phyloP scores from a whole-genome alignment of 2,797 vertebrate species.

The Sparidentex hasta region DNA sequence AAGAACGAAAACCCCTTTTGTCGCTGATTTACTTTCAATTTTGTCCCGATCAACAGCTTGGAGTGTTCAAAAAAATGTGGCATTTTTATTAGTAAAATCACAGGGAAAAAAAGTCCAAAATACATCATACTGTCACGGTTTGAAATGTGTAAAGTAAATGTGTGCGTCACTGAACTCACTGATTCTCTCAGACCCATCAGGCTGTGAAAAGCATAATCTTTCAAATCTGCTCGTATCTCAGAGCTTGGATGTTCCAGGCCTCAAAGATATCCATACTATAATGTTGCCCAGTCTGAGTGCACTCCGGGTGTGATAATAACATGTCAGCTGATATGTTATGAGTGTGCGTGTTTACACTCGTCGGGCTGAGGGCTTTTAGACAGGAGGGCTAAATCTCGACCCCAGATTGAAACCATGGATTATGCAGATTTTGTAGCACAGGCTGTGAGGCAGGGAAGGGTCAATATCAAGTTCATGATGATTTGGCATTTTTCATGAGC shows the following conservation, averaged over 20 bases:
- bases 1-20: neutral
- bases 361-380: slow-evolving; percentile 7
- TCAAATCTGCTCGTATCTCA: slow-evolving; percentile 33
- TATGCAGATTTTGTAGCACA: slow-evolving; percentile 47
- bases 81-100: neutral
- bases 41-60: neutral
- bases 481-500: neutral
- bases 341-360: slow-evolving; percentile 34
- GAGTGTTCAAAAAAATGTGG: neutral
- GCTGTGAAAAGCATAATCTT: slow-evolving; percentile 39
- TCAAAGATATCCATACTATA: slow-evolving; percentile 8
- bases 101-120: neutral
- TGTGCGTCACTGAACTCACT: neutral
- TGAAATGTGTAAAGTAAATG: neutral
- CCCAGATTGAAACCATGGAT: slow-evolving; percentile 64
- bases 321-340: slow-evolving; percentile 5
- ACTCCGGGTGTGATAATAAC: slow-evolving; percentile 40
- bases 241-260: slow-evolving; percentile 18
- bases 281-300: slow-evolving; percentile 8
- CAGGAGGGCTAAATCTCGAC: slow-evolving; percentile 37
- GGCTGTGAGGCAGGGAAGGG: slow-evolving; percentile 13
- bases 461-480: neutral
- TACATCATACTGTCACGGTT: neutral
- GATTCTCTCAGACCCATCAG: slow-evolving; percentile 8
- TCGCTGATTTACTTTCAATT: neutral